Evolutionary conservation across 2,797 vertebrate species (phyloP).

Genomic region (Podarcis siculus): DNA sequence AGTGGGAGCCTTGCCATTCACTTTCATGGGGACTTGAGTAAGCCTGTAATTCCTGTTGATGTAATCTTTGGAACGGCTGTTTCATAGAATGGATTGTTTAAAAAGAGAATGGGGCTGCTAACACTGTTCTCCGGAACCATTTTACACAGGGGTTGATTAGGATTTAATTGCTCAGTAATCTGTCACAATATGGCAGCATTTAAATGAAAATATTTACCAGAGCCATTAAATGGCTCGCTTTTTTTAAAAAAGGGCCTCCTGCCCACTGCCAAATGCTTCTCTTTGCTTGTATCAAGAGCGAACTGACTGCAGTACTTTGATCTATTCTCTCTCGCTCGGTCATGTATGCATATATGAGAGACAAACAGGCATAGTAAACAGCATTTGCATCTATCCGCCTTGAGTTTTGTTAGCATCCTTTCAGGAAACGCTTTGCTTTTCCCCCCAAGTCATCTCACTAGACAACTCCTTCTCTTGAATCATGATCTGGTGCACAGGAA

Average conservation of each 20-base stretch:
- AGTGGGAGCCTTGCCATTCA: constrained; percentile 32
- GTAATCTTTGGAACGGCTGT: constrained; percentile 45
- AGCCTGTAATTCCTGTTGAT: constrained; percentile 36
- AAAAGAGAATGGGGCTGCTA: constrained; percentile 17
- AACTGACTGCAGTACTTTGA: constrained; percentile 39
- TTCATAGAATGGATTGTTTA: constrained; percentile 17
- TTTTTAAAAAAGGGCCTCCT: constrained; percentile 25
- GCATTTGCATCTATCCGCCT: not conserved
- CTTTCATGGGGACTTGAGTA: not conserved
- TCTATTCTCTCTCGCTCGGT: not conserved
- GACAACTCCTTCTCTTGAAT: accelerated
- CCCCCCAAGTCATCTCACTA: not conserved
- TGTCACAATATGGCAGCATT: constrained; percentile 62
- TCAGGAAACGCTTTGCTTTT: not conserved
- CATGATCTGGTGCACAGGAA: constrained; percentile 1
- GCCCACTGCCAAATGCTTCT: constrained; percentile 47
- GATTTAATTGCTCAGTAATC: constrained; percentile 61
- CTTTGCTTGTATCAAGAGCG: constrained; percentile 37
- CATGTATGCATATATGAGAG: too few species aligned
- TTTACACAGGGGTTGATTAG: constrained; percentile 56
- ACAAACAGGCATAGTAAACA: constrained; percentile 5
- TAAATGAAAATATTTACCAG: constrained; percentile 63
- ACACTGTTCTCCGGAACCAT: constrained; percentile 45
- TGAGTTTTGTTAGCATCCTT: not conserved
- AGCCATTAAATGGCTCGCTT: constrained; percentile 53